Evolutionary conservation across 2,113 vertebrate genomes (phyloP).

Genomic region (Albula goreensis): DNA sequence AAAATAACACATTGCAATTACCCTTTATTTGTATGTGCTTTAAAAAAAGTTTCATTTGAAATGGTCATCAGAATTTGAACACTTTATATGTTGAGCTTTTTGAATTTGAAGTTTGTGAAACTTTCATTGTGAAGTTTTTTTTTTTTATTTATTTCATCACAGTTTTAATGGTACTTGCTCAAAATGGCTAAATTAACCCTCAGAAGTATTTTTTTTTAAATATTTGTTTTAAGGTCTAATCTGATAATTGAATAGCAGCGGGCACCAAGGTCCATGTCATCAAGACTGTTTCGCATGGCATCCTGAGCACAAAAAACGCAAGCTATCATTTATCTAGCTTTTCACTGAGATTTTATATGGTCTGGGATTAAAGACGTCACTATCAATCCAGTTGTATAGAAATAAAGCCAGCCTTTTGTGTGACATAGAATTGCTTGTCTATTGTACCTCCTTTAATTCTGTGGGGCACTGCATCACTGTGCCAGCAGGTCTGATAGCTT

Average conservation of each 20-base stretch:
- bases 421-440: slow-evolving; percentile 7
- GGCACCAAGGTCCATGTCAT: neutral
- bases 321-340: slow-evolving; percentile 24
- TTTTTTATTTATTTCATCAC: neutral
- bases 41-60: neutral
- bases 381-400: neutral
- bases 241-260: neutral
- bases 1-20: neutral
- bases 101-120: neutral
- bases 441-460: slow-evolving; percentile 18
- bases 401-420: slow-evolving; percentile 13
- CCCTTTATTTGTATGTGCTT: neutral
- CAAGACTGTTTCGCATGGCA: slow-evolving; percentile 25
- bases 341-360: slow-evolving; percentile 14
- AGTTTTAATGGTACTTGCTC: neutral
- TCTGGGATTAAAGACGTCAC: slow-evolving; percentile 17
- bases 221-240: neutral
- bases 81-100: neutral
- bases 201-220: neutral
- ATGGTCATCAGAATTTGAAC: neutral
- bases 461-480: slow-evolving; percentile 19
- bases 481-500: neutral
- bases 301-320: slow-evolving; percentile 17
- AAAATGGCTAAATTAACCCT: neutral
- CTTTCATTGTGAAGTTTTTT: no score